Evolutionary conservation across 2,888 invertebrate genomes (phyloP).

Genomic region (Eledona agricola): DNA sequence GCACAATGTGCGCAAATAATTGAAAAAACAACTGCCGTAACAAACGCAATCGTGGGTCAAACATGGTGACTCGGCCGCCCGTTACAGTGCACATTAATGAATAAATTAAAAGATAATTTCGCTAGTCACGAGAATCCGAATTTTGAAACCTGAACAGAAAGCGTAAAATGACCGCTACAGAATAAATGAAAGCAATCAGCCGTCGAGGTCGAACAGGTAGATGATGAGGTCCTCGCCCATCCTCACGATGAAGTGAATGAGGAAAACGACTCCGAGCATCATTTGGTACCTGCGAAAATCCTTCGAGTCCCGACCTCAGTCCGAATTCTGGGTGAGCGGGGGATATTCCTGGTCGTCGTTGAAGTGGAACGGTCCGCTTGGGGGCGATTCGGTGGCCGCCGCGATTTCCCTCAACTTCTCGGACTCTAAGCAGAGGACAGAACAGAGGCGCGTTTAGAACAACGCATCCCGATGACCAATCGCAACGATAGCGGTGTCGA

Average conservation of each 20-base stretch:
- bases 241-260: constrained; percentile 57
- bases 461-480: not conserved
- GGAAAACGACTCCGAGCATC: constrained; percentile 54
- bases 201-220: constrained; percentile 52
- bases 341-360: constrained; percentile 87
- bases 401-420: constrained; percentile 79
- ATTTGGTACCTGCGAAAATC: constrained; percentile 46
- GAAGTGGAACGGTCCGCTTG: constrained; percentile 76
- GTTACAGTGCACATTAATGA: too few relatives aligned
- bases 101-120: too few relatives aligned
- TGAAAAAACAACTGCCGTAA: constrained; percentile 20
- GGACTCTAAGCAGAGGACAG: constrained; percentile 67
- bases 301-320: constrained; percentile 57
- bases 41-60: constrained; percentile 12
- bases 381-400: constrained; percentile 76
- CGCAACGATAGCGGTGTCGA: constrained; percentile 10
- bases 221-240: constrained; percentile 57
- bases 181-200: constrained; percentile 32
- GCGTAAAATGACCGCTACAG: not conserved
- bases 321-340: constrained; percentile 74
- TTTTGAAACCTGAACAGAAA: constrained; percentile 5
- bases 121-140: constrained; percentile 5
- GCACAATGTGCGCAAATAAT: constrained; percentile 52
- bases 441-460: constrained; percentile 1
- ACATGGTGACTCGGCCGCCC: too few relatives aligned